Evolutionary conservation across 2,797 vertebrate genomes (phyloP).

Genomic region (Leptodactylus fallax): DNA sequence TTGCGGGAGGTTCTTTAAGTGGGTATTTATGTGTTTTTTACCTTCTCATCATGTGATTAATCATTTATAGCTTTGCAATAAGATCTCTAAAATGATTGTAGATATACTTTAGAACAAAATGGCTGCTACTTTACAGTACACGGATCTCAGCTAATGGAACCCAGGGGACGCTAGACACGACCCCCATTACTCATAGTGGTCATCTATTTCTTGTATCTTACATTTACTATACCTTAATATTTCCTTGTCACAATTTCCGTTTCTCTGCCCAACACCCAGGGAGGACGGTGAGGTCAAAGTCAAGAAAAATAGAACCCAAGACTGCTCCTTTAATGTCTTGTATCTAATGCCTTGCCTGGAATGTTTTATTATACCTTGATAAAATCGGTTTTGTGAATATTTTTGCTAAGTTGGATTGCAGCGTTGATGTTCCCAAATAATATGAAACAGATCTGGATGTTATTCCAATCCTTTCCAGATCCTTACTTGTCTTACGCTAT

Average conservation of each 20-base stretch:
- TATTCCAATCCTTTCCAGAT: too few species aligned
- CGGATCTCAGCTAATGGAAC: conserved; percentile 31
- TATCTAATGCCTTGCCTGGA: too few species aligned
- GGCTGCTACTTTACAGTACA: conserved; percentile 18
- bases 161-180: conserved; percentile 27
- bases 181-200: conserved; percentile 32
- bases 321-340: not conserved
- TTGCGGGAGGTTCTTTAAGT: conserved; percentile 20
- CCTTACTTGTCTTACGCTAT: too few species aligned
- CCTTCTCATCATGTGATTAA: conserved; percentile 32
- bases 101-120: conserved; percentile 32
- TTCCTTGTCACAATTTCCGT: conserved; percentile 26
- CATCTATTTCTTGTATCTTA: conserved; percentile 25
- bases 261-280: not conserved
- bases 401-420: not conserved
- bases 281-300: not conserved
- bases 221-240: conserved; percentile 25
- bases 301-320: not conserved
- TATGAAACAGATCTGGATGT: too few species aligned
- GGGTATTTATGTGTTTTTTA: conserved; percentile 46
- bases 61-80: conserved; percentile 41
- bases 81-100: conserved; percentile 35
- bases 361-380: not conserved
- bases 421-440: too few species aligned
- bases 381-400: not conserved